A percentile compares a stretch with the other conserved stretches of the same genome.
Evolutionary conservation across 2,888 invertebrate genomes (phyloP).

Genomic region (Ceraclea dissimilis): DNA sequence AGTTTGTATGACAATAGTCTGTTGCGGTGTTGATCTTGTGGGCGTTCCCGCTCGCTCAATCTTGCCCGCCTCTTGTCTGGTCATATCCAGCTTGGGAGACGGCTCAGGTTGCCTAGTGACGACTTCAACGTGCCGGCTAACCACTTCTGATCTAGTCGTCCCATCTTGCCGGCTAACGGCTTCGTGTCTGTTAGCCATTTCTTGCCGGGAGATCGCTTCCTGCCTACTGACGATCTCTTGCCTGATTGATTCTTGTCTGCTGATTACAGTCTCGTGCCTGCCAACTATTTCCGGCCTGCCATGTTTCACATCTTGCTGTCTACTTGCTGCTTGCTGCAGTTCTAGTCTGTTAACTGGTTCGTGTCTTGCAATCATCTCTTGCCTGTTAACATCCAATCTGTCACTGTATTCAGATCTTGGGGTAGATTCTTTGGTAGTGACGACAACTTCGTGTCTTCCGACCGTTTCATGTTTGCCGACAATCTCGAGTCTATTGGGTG

Average conservation of each 20-base stretch:
- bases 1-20: slow-evolving; percentile 18
- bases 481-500: background rate
- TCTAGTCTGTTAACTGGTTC: background rate
- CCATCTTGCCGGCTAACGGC: background rate
- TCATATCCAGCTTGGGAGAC: background rate
- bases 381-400: background rate
- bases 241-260: slow-evolving; percentile 1
- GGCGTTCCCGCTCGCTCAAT: background rate
- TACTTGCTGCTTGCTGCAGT: background rate
- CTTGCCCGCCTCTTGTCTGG: slow-evolving; percentile 4
- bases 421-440: background rate
- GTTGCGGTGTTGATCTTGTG: slow-evolving; percentile 10
- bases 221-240: slow-evolving; percentile 2
- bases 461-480: background rate
- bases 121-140: background rate
- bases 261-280: background rate
- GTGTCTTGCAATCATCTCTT: background rate
- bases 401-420: background rate
- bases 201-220: background rate
- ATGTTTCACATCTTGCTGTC: background rate
- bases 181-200: background rate
- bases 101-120: background rate
- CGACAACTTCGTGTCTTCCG: background rate
- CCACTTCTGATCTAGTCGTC: background rate
- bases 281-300: background rate